Conservation (phyloP, 2,113 vertebrate genomes). For the Hipposideros armiger region DNA sequence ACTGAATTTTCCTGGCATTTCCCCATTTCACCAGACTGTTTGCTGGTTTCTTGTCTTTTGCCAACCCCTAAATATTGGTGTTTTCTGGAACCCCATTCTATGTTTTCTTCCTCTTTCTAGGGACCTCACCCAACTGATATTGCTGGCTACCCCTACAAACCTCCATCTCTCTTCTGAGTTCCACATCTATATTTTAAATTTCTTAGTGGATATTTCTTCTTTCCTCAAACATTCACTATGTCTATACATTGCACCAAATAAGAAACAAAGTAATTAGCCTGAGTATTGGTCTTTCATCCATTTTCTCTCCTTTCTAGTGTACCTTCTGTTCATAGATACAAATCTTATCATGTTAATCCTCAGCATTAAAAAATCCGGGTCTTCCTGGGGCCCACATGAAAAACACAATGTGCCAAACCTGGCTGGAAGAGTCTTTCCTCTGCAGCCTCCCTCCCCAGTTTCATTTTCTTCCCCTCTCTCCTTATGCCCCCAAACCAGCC, state of each 20-base stretch:
- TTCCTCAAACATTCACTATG: background rate
- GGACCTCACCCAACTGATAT: background rate
- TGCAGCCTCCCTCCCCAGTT: background rate
- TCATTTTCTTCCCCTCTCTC: constrained; percentile 17
- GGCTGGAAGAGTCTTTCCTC: background rate
- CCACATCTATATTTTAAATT: background rate
- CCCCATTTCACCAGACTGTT: background rate
- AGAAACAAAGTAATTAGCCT: background rate
- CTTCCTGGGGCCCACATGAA: background rate
- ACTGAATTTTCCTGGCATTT: background rate
- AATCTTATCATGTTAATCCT: background rate
- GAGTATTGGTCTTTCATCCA: background rate
- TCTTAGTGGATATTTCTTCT: background rate
- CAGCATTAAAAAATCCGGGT: background rate
- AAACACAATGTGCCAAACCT: background rate
- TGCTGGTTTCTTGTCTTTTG: background rate
- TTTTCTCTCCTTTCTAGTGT: background rate
- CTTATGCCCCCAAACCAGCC: background rate
- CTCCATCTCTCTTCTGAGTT: background rate
- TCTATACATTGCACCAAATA: background rate
- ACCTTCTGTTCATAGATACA: background rate
- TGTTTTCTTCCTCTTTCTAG: background rate
- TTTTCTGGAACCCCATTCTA: background rate
- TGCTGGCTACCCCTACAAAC: background rate
- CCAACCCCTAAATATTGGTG: background rate